Percentiles rank a stretch among this genome's conserved stretches.
These are phyloP conservation scores for Anguilla pacifica DNA, from an alignment of 2,797 vertebrate species.

Conservation along the genomic window DNA sequence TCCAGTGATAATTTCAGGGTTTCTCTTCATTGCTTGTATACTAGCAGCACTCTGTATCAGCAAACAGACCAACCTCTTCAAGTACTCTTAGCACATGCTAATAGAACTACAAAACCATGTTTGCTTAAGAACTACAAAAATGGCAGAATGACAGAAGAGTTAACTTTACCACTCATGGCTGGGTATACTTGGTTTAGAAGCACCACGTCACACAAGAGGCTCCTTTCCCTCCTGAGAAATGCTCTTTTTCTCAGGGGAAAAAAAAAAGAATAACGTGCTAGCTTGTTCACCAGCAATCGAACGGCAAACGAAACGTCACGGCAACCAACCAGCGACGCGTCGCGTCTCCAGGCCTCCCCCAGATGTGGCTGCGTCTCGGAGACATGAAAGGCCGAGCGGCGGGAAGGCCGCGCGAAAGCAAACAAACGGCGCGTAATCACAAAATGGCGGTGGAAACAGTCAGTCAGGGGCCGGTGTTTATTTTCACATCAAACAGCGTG, in stretches of 20 bases:
- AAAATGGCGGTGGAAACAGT: constrained; percentile 7
- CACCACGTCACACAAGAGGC: not conserved
- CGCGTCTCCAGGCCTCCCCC: not conserved
- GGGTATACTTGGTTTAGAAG: not conserved
- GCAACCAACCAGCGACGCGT: not conserved
- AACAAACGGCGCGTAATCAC: not conserved
- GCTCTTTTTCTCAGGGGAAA: not conserved
- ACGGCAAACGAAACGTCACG: not conserved
- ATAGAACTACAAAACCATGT: not conserved
- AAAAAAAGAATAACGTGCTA: too few species aligned
- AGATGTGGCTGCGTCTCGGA: not conserved
- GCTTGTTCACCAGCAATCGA: not conserved
- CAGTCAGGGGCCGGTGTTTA: not conserved
- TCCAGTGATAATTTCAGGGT: too few species aligned
- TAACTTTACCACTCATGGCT: not conserved
- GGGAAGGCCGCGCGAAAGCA: not conserved
- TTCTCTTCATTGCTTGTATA: not conserved
- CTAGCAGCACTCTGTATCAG: not conserved
- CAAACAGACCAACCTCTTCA: not conserved
- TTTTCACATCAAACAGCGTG: constrained; percentile 6
- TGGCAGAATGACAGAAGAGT: not conserved
- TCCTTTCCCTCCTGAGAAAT: not conserved
- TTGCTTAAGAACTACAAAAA: not conserved
- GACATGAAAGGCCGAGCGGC: not conserved
- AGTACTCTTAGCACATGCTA: not conserved